These are phyloP conservation scores for Paratilapia polleni DNA, from an alignment of 2,113 vertebrate genomes.

Conservation along the genomic window DNA sequence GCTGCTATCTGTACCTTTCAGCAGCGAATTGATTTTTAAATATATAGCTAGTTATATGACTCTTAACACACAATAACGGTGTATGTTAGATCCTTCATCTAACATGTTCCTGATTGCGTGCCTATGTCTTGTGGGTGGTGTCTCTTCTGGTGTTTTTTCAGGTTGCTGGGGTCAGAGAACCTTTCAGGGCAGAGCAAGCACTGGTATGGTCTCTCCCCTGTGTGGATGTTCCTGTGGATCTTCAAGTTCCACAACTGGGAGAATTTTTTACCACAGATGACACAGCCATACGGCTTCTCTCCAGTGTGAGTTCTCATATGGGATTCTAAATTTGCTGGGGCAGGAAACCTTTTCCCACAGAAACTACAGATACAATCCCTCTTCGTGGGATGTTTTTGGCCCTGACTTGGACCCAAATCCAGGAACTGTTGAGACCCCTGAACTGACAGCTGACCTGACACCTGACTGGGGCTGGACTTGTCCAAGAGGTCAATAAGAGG, in stretches of 20 bases:
- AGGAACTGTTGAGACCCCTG: not conserved
- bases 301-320: conserved; percentile 75
- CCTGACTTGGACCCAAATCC: not conserved
- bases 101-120: not conserved
- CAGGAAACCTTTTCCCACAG: conserved; percentile 67
- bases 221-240: conserved; percentile 75
- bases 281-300: conserved; percentile 70
- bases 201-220: conserved; percentile 69
- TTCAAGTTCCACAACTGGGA: conserved; percentile 77
- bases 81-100: not conserved
- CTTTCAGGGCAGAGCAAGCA: conserved; percentile 62
- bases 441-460: conserved; percentile 7
- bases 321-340: conserved; percentile 67
- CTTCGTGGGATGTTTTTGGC: conserved; percentile 36
- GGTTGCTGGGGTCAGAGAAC: conserved; percentile 76
- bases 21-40: not conserved
- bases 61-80: not conserved
- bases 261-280: conserved; percentile 72
- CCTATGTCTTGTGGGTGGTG: conserved; percentile 43
- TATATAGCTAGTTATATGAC: not conserved
- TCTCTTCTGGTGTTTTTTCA: conserved; percentile 75
- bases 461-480: conserved; percentile 15
- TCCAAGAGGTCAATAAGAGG: conserved; percentile 42
- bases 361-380: conserved; percentile 59
- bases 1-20: no score